Evolutionary conservation across 2,888 invertebrate genomes (phyloP).

Genomic region (Trilocha varians): DNA sequence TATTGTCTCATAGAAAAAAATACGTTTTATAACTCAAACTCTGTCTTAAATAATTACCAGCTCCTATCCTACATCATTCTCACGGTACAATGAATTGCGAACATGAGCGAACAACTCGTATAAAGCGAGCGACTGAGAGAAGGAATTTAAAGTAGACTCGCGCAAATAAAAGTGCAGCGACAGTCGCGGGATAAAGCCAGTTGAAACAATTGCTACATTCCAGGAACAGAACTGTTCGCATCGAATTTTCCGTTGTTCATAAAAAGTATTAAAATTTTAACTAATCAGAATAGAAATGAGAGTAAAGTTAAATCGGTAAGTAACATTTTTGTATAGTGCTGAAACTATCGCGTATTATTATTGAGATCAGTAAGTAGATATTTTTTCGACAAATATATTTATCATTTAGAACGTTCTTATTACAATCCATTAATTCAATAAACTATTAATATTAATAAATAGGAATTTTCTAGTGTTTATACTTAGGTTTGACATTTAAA

Average conservation of each 20-base stretch:
- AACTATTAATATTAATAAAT: too few species aligned
- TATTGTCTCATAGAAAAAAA: not conserved
- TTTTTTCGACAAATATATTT: too few species aligned
- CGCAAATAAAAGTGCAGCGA: constrained; percentile 50
- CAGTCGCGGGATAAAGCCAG: constrained; percentile 49
- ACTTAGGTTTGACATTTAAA: not conserved
- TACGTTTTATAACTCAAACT: too few species aligned
- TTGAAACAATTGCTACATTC: constrained; percentile 63
- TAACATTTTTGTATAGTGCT: too few species aligned
- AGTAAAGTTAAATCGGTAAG: too few species aligned
- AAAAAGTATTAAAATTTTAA: too few species aligned
- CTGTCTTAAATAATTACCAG: not conserved
- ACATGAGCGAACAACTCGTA: constrained; percentile 40
- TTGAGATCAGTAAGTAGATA: too few species aligned
- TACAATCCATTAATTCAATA: too few species aligned
- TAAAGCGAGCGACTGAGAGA: constrained; percentile 49
- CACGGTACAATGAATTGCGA: constrained; percentile 35
- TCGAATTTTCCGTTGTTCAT: constrained; percentile 19
- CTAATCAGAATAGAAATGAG: too few species aligned
- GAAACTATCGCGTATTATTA: too few species aligned
- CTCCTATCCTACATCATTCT: constrained; percentile 28
- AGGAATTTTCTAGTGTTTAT: not conserved
- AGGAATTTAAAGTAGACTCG: constrained; percentile 58
- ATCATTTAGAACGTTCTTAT: too few species aligned
- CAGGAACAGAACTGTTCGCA: constrained; percentile 36